These are phyloP conservation scores for Spongilla lacustris DNA, from an alignment of 37 sponge, comb jelly and placozoan species.

Conservation along the genomic window DNA sequence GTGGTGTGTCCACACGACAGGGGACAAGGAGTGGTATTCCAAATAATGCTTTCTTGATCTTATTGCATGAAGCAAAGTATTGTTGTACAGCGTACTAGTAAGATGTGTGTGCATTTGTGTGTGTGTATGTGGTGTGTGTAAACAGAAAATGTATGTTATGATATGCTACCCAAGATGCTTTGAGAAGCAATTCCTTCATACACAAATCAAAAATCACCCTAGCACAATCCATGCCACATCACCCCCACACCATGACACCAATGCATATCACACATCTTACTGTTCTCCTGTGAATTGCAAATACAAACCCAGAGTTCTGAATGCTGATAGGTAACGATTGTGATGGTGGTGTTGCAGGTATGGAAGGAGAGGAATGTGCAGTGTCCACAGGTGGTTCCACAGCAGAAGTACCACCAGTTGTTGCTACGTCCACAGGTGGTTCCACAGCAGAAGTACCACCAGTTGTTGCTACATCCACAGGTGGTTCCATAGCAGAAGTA, in stretches of 20 bases:
- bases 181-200: not conserved
- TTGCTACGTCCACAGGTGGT: not conserved
- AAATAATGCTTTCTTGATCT: conserved; percentile 74
- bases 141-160: not conserved
- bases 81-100: conserved; percentile 51
- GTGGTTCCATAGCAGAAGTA: not conserved
- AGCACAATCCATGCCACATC: too few relatives aligned
- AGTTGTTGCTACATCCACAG: not conserved
- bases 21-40: conserved; percentile 83
- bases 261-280: conserved; percentile 4
- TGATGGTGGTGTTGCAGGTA: not conserved
- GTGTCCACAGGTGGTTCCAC: not conserved
- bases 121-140: not conserved
- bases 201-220: not conserved
- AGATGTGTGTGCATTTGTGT: not conserved
- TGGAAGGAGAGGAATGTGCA: not conserved
- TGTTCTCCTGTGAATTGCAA: conserved; percentile 44
- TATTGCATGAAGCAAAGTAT: conserved; percentile 80
- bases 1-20: conserved; percentile 45
- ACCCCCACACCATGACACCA: not conserved
- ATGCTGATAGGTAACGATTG: not conserved
- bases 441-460: not conserved
- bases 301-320: conserved; percentile 45
- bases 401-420: not conserved
- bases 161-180: not conserved